Evolutionary conservation across 2,113 vertebrate species (phyloP).

Genomic region (Balaeniceps rex): DNA sequence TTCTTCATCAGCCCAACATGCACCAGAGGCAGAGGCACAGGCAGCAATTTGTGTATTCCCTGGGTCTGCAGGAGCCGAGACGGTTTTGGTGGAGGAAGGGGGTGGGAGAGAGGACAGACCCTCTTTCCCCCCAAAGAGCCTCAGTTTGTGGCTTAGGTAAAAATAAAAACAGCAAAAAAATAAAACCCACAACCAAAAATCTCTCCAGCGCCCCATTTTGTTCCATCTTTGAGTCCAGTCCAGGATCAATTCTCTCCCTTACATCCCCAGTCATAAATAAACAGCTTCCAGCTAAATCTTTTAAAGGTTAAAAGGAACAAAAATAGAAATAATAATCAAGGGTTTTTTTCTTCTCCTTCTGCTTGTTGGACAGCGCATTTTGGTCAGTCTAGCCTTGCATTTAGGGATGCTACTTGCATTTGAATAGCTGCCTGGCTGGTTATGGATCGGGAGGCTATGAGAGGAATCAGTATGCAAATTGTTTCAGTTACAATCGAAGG

Average conservation of each 20-base stretch:
- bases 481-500: conserved; percentile 99
- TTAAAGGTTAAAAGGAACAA: conserved; percentile 60
- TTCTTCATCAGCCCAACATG: conserved; percentile 49
- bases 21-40: conserved; percentile 25
- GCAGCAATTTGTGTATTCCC: conserved; percentile 36
- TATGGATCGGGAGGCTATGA: conserved; percentile 90
- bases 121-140: conserved; percentile 19
- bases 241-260: conserved; percentile 68
- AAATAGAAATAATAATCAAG: conserved; percentile 57
- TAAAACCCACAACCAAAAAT: conserved; percentile 43
- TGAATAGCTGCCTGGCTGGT: conserved; percentile 91
- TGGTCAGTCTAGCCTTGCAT: conserved; percentile 78
- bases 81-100: background rate
- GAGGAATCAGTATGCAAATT: conserved; percentile 99
- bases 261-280: conserved; percentile 73
- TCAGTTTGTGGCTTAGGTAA: conserved; percentile 43
- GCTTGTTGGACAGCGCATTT: conserved; percentile 65
- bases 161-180: conserved; percentile 45
- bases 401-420: conserved; percentile 89
- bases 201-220: conserved; percentile 57
- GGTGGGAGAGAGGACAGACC: conserved; percentile 16
- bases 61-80: conserved; percentile 13
- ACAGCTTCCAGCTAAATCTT: conserved; percentile 70
- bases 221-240: conserved; percentile 70
- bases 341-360: conserved; percentile 58